Conservation (phyloP, 2,113 vertebrate genomes). For the Spea bombifrons region DNA sequence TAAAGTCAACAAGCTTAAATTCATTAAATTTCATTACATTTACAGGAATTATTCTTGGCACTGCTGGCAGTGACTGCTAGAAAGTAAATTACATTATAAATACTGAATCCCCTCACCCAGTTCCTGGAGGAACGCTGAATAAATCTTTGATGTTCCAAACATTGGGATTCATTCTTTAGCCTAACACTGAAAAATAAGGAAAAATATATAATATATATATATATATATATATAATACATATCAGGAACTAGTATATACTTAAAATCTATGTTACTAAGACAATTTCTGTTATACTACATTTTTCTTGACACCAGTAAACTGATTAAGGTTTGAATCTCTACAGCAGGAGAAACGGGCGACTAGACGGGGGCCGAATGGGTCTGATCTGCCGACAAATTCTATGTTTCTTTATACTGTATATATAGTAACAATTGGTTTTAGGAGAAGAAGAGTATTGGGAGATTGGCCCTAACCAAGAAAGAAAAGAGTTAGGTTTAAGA, state of each 20-base stretch:
- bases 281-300: too few species aligned
- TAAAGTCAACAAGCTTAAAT: not conserved
- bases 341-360: too few species aligned
- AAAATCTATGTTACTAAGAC: too few species aligned
- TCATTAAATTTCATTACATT: not conserved
- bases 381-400: too few species aligned
- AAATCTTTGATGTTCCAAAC: slow-evolving; percentile 86
- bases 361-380: too few species aligned
- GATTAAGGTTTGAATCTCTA: too few species aligned
- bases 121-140: slow-evolving; percentile 69
- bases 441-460: too few species aligned
- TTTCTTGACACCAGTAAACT: too few species aligned
- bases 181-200: slow-evolving; percentile 46
- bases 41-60: not conserved
- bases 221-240: not conserved
- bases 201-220: slow-evolving; percentile 40
- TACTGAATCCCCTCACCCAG: slow-evolving; percentile 63
- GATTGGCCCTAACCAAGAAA: too few species aligned
- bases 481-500: too few species aligned
- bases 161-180: slow-evolving; percentile 76
- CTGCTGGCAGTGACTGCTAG: not conserved
- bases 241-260: not conserved
- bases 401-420: too few species aligned
- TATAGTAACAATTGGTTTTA: too few species aligned
- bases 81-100: slow-evolving; percentile 32